Conservation (phyloP, 2,797 vertebrate species). For the Syndactyla subalaris region DNA sequence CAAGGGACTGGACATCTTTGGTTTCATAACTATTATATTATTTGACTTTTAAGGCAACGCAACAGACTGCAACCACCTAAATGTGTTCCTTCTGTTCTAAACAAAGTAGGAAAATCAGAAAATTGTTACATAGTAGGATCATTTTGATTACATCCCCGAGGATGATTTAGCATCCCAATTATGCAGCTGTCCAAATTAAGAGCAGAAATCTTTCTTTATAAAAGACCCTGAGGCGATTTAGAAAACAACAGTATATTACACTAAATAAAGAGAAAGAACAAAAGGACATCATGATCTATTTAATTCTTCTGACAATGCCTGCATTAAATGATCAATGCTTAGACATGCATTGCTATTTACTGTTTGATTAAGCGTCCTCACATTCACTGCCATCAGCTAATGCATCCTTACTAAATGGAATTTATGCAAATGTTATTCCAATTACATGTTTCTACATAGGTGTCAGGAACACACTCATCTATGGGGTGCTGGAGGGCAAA, state of each 20-base stretch:
- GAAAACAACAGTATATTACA: neutral
- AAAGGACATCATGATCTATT: neutral
- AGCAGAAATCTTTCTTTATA: slow-evolving; percentile 33
- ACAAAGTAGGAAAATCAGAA: neutral
- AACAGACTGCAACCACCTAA: neutral
- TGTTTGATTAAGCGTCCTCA: slow-evolving; percentile 14
- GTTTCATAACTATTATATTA: neutral
- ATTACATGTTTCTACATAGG: neutral
- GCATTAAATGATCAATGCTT: slow-evolving; percentile 20
- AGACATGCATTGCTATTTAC: neutral
- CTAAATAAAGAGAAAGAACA: slow-evolving; percentile 14
- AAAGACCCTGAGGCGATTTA: slow-evolving; percentile 14
- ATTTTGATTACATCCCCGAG: slow-evolving; percentile 11
- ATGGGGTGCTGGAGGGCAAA: neutral
- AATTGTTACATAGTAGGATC: neutral
- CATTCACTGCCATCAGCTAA: neutral
- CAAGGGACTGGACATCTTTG: neutral
- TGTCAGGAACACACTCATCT: neutral
- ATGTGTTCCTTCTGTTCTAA: neutral
- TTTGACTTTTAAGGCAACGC: neutral
- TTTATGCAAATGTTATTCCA: slow-evolving; percentile 28
- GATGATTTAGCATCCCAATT: slow-evolving; percentile 47
- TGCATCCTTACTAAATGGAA: neutral
- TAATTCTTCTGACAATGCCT: slow-evolving; percentile 11
- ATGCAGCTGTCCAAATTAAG: slow-evolving; percentile 17